phyloP scores from a whole-genome alignment of 2,797 vertebrate genomes.

The Momotus momota region DNA sequence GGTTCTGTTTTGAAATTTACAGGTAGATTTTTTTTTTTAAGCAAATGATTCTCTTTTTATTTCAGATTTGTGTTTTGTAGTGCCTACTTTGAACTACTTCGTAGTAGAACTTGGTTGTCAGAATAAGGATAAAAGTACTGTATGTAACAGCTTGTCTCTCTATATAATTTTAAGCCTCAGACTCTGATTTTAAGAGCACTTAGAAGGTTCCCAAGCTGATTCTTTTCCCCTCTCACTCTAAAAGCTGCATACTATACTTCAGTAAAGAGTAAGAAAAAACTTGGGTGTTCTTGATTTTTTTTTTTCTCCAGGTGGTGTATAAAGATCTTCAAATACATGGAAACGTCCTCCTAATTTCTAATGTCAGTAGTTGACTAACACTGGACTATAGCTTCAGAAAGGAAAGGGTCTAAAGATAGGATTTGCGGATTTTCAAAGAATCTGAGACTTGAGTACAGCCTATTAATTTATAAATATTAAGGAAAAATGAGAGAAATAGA shows the following conservation, averaged over 20 bases:
- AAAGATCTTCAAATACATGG: background rate
- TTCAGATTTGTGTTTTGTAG: background rate
- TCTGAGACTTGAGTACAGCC: background rate
- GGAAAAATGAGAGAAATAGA: background rate
- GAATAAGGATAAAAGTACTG: fast-evolving
- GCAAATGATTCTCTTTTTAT: background rate
- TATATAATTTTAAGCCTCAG: fast-evolving
- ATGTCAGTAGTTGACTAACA: background rate
- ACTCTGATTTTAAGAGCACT: background rate
- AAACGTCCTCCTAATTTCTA: background rate
- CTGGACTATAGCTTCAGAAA: background rate
- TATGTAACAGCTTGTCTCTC: background rate
- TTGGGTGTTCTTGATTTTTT: background rate
- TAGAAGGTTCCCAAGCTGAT: no score
- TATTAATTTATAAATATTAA: background rate
- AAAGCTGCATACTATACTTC: no score
- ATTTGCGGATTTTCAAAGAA: background rate
- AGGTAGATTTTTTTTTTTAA: background rate
- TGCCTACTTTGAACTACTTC: background rate
- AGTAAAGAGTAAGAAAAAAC: background rate
- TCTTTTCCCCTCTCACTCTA: no score
- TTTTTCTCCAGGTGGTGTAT: background rate
- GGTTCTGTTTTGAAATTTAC: background rate
- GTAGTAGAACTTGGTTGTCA: fast-evolving
- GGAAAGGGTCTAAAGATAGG: background rate